Percentiles rank a stretch among this genome's conserved stretches.
These are phyloP conservation scores for Nycteola revayana DNA, from an alignment of 2,888 invertebrate species.

Conservation along the genomic window DNA sequence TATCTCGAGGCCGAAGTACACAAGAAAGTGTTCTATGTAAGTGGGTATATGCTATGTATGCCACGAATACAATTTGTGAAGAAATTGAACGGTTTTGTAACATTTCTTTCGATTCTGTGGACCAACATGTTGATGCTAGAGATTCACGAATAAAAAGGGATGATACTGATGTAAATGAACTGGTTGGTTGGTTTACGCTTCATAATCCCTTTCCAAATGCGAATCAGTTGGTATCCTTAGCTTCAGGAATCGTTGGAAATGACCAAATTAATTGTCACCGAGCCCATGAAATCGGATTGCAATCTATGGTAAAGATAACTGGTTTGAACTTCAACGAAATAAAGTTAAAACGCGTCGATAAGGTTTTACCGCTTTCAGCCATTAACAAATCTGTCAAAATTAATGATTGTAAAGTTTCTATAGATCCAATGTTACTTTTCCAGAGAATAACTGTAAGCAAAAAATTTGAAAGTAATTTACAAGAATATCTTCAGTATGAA, in stretches of 20 bases:
- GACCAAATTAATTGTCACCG: slow-evolving; percentile 32
- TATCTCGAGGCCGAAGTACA: slow-evolving; percentile 17
- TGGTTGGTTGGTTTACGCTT: slow-evolving; percentile 17
- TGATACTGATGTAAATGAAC: slow-evolving; percentile 15
- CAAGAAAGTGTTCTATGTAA: slow-evolving; percentile 33
- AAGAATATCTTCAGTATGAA: slow-evolving; percentile 22
- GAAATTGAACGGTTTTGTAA: slow-evolving; percentile 19
- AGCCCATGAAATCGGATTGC: slow-evolving; percentile 31
- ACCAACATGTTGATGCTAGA: slow-evolving; percentile 52
- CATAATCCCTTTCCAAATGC: slow-evolving; percentile 19
- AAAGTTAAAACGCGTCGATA: slow-evolving; percentile 33
- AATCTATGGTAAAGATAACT: slow-evolving; percentile 15
- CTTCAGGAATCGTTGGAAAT: slow-evolving; percentile 29
- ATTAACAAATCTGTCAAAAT: slow-evolving; percentile 4
- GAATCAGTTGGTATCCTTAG: slow-evolving; percentile 23
- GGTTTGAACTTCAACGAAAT: slow-evolving; percentile 26
- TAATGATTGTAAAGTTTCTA: slow-evolving; percentile 23
- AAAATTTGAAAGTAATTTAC: slow-evolving; percentile 21
- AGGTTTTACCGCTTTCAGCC: slow-evolving; percentile 8
- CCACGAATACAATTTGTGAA: slow-evolving; percentile 37
- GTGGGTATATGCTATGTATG: slow-evolving; percentile 36
- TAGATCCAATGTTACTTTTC: slow-evolving; percentile 16
- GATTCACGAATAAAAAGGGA: slow-evolving; percentile 42
- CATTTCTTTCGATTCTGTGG: slow-evolving; percentile 35
- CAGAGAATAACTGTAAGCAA: slow-evolving; percentile 12